These are phyloP conservation scores for Pasiphila rectangulata DNA, from an alignment of 2,888 invertebrate genomes.

Conservation along the genomic window DNA sequence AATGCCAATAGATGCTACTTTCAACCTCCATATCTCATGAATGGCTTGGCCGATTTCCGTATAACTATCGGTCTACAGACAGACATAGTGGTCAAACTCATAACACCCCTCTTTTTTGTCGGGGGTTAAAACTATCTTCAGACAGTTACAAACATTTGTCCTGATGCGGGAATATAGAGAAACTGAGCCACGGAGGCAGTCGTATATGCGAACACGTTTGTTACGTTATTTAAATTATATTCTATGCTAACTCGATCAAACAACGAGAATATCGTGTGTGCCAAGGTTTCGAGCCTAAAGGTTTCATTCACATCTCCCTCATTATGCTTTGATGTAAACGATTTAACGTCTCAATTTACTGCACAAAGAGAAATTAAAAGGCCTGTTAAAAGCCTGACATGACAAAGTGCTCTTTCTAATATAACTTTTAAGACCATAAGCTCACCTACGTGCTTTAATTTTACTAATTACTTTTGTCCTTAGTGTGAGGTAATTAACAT, in stretches of 20 bases:
- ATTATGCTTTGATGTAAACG: slow-evolving; percentile 68
- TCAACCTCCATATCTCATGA: too few species aligned
- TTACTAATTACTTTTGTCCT: slow-evolving; percentile 63
- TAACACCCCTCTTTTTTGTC: too few species aligned
- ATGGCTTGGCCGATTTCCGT: too few species aligned
- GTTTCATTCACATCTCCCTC: slow-evolving; percentile 53
- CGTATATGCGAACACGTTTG: too few species aligned
- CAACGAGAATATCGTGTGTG: background rate
- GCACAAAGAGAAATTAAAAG: slow-evolving; percentile 77
- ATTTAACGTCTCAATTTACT: slow-evolving; percentile 77
- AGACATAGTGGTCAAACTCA: too few species aligned
- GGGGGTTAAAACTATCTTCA: too few species aligned
- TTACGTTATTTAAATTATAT: too few species aligned
- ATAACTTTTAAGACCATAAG: slow-evolving; percentile 72
- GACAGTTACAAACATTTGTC: too few species aligned
- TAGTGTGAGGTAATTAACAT: slow-evolving; percentile 53
- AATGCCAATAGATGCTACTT: too few species aligned
- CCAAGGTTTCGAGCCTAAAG: background rate
- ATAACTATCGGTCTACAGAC: too few species aligned
- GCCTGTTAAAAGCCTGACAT: slow-evolving; percentile 76
- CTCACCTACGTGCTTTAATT: slow-evolving; percentile 67
- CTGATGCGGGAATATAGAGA: too few species aligned
- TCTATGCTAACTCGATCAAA: slow-evolving; percentile 5
- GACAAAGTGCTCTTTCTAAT: slow-evolving; percentile 75
- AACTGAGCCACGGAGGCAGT: too few species aligned